These are phyloP conservation scores for Anthoscopus minutus DNA, from an alignment of 2,113 vertebrate species.

Conservation along the genomic window DNA sequence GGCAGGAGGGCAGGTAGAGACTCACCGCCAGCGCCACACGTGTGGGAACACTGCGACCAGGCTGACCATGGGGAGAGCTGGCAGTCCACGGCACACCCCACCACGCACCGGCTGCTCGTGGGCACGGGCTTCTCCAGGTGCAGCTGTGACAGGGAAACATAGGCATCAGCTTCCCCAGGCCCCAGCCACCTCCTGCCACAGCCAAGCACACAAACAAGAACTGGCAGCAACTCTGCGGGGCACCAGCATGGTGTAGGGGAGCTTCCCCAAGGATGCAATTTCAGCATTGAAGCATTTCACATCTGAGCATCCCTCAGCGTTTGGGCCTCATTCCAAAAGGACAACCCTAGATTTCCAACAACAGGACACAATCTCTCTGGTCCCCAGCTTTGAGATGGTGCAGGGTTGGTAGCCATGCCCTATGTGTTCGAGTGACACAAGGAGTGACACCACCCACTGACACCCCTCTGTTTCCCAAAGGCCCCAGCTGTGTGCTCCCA, in stretches of 20 bases:
- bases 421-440: accelerated
- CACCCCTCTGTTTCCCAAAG: background rate
- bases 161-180: background rate
- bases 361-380: too few species aligned
- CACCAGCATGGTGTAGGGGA: accelerated
- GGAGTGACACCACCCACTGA: background rate
- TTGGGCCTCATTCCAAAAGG: background rate
- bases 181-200: background rate
- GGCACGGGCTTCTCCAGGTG: conserved; percentile 70
- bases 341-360: background rate
- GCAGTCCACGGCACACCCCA: conserved; percentile 88
- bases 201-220: background rate
- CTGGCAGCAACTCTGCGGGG: accelerated
- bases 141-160: conserved; percentile 64
- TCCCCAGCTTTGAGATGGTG: background rate
- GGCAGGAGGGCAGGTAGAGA: background rate
- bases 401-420: background rate
- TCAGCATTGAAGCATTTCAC: background rate
- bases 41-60: conserved; percentile 88
- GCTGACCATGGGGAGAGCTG: conserved; percentile 87
- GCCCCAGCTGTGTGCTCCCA: accelerated
- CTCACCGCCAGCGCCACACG: conserved; percentile 85
- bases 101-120: conserved; percentile 74
- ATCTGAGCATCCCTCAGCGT: background rate
- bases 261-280: accelerated